Base-by-base conservation (phyloP, 2,797 vertebrate species). In the Meriones psammophilus region DNA sequence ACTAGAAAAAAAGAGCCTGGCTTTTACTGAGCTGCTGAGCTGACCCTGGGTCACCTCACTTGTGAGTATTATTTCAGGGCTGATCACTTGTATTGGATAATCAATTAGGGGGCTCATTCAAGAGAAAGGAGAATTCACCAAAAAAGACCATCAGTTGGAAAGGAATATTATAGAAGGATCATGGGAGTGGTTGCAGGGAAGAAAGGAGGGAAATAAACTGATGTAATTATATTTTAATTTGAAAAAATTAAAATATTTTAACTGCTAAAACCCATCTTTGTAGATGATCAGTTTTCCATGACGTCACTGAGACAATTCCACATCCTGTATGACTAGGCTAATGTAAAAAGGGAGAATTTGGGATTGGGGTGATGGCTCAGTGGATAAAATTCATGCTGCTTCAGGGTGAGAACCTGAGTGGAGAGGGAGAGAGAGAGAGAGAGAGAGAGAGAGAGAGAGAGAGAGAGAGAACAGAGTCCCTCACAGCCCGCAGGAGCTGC, bases 401-500 rank as follows among this genome's bases (percentile, higher is more conserved):
- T 36, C 6, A 58, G 4, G 33, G 3, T 83, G 36, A 42, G 39
- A 39, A 18, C 36, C 15, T 30, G 58, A 56, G 56, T 13, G 56
- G 56, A 58, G 56, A 56, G 54, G 5, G 54, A 56, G 54, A 56
- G 54, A 56, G 10, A 56, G 56, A 56, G 54, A 56, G 54, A 56
- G 54, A 56, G 54, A 56, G 10, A 56, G 56, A 56, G 54, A 56
- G 54, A 56, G 54, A 56, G 54, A 56, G 10, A 56, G 42, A 42
- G 42, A 50, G 50, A 50, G 50, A 50, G 50, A 50, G 50, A 5
- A 36, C 13, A 84, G 13, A 8, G 18, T 66, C 8, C 6, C 14
- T 20, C 18, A n/a, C 7, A 20, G 85, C 8, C 28, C 9, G 13
- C 15, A 0, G 28, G 12, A 39, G 3, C 7, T 9, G 1, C 22